Evolutionary conservation across 2,113 vertebrate species (phyloP).

Genomic region (Bagarius yarrelli): DNA sequence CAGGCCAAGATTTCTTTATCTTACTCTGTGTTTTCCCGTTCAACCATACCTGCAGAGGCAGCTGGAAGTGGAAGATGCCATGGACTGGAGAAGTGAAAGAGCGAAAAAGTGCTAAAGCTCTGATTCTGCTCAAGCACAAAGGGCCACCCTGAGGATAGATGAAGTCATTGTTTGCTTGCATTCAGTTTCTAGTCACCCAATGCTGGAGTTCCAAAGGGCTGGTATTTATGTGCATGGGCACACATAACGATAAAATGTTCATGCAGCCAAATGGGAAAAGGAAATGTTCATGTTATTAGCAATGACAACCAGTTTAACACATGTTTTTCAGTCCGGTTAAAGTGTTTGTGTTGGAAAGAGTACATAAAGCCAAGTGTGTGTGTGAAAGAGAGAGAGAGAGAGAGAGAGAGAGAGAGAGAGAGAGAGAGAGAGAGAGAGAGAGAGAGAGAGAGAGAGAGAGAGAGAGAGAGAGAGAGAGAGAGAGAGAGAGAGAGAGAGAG

Average conservation of each 20-base stretch:
- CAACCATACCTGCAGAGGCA: slow-evolving; percentile 37
- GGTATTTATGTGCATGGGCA: slow-evolving; percentile 46
- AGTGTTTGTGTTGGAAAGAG: slow-evolving; percentile 40
- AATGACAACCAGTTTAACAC: slow-evolving; percentile 43
- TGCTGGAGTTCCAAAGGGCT: slow-evolving; percentile 16
- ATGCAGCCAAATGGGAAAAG: slow-evolving; percentile 40
- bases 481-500: background rate
- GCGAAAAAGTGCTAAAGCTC: slow-evolving; percentile 15
- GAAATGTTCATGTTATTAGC: slow-evolving; percentile 52
- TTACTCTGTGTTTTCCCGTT: slow-evolving; percentile 12
- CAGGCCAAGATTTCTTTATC: slow-evolving; percentile 26
- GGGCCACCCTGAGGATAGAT: slow-evolving; percentile 41
- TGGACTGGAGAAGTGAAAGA: slow-evolving; percentile 14
- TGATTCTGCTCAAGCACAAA: slow-evolving; percentile 25
- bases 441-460: background rate
- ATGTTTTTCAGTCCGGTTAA: slow-evolving; percentile 16
- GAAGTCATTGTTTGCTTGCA: slow-evolving; percentile 44
- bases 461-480: background rate
- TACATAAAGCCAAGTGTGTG: background rate
- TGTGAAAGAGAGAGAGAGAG: slow-evolving; percentile 13
- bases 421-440: background rate
- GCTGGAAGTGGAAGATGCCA: slow-evolving; percentile 28
- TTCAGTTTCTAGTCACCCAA: slow-evolving; percentile 23
- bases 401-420: slow-evolving; percentile 14
- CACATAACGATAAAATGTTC: slow-evolving; percentile 32